Evolutionary conservation across 2,888 invertebrate species (phyloP).

Genomic region (Campoplex capitator): DNA sequence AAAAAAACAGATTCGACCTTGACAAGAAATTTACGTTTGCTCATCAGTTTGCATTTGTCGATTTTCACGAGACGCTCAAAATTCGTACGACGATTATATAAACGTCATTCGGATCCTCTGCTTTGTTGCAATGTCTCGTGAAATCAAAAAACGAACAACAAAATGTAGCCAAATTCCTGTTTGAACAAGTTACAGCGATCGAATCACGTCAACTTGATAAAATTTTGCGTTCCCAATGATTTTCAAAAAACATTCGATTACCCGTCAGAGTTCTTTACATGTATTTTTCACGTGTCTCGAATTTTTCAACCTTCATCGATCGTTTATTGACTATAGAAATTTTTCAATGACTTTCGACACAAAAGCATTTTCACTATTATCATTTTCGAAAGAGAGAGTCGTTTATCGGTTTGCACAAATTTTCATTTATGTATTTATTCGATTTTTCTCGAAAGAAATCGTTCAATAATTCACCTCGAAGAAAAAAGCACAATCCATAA

Average conservation of each 20-base stretch:
- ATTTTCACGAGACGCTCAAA: slow-evolving; percentile 14
- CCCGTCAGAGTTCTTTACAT: neutral
- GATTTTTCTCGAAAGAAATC: neutral
- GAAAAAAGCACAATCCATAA: neutral
- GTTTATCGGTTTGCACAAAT: neutral
- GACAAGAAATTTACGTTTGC: neutral
- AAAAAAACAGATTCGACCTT: neutral
- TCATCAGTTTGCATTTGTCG: slow-evolving; percentile 16
- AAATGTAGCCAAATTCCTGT: neutral
- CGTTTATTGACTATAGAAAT: neutral
- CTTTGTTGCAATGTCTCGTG: neutral
- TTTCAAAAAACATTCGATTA: neutral
- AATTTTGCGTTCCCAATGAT: neutral
- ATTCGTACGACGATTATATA: neutral
- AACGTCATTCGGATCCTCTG: neutral
- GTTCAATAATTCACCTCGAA: neutral
- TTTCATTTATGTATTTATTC: neutral
- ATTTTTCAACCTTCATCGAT: no score
- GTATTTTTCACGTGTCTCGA: neutral
- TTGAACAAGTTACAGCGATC: slow-evolving; percentile 21
- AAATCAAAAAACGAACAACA: neutral
- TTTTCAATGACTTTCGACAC: neutral
- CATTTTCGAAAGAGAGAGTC: neutral
- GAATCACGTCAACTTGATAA: neutral
- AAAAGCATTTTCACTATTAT: neutral